Conservation (phyloP, 2,113 vertebrate species). For the Neolamprologus kungweensis region DNA sequence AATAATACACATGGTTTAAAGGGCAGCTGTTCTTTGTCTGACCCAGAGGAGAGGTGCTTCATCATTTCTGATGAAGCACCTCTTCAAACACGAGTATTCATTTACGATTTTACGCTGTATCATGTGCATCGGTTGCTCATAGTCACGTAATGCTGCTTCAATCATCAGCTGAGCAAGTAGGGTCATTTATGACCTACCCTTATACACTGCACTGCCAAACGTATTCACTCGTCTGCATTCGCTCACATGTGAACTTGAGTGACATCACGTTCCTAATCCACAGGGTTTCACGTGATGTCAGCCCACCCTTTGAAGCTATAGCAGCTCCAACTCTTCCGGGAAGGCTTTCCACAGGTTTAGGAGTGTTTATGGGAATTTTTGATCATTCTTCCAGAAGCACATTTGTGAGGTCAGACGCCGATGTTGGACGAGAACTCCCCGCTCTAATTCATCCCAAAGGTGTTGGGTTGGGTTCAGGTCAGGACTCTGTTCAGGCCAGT, state of each 20-base stretch:
- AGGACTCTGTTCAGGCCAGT: background rate
- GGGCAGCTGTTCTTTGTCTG: background rate
- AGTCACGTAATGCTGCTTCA: background rate
- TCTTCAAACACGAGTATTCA: accelerated
- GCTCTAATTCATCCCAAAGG: background rate
- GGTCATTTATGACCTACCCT: too few species aligned
- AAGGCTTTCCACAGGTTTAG: background rate
- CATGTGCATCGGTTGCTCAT: accelerated
- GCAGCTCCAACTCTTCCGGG: background rate
- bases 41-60: background rate
- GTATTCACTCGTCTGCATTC: background rate
- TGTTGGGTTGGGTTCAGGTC: background rate
- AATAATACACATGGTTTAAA: background rate
- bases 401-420: background rate
- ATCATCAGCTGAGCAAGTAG: background rate
- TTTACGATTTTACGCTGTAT: accelerated
- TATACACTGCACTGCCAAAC: accelerated
- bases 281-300: background rate
- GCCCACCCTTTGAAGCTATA: background rate
- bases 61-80: background rate
- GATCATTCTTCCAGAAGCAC: background rate
- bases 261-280: background rate
- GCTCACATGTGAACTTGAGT: background rate
- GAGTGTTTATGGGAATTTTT: background rate
- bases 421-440: background rate